A percentile compares a stretch with the other conserved stretches of the same genome.
phyloP scores from a whole-genome alignment of 2,113 vertebrate species.

The Dicerorhinus sumatrensis region DNA sequence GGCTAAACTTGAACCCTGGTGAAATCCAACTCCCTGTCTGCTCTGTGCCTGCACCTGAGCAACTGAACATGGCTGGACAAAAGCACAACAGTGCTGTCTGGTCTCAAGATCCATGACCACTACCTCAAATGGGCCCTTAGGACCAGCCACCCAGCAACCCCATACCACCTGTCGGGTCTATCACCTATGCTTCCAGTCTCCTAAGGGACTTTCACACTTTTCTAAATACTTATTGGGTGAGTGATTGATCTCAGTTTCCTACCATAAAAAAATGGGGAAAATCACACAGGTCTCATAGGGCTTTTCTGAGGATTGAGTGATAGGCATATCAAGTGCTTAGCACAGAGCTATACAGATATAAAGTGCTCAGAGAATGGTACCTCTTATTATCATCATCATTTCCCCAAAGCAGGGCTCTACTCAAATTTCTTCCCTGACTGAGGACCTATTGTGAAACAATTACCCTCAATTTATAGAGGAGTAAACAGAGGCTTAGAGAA shows the following conservation, averaged over 20 bases:
- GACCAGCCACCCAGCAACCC: background rate
- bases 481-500: background rate
- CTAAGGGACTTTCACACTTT: background rate
- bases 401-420: conserved; percentile 9
- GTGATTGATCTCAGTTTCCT: background rate
- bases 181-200: background rate
- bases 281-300: background rate
- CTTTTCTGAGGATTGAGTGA: background rate
- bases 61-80: background rate
- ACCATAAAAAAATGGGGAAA: background rate
- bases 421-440: background rate
- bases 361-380: background rate
- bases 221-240: background rate
- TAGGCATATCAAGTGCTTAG: background rate
- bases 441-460: conserved; percentile 8
- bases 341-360: background rate
- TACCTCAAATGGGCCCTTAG: background rate
- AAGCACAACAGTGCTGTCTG: background rate
- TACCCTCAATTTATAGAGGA: background rate
- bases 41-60: background rate
- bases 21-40: background rate
- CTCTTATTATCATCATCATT: background rate
- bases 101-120: background rate
- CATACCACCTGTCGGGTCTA: background rate
- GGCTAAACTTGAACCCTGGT: background rate